Percentiles rank a stretch among this genome's conserved stretches.
phyloP scores from a whole-genome alignment of 2,888 invertebrate genomes.

The Cerastis leucographa region DNA sequence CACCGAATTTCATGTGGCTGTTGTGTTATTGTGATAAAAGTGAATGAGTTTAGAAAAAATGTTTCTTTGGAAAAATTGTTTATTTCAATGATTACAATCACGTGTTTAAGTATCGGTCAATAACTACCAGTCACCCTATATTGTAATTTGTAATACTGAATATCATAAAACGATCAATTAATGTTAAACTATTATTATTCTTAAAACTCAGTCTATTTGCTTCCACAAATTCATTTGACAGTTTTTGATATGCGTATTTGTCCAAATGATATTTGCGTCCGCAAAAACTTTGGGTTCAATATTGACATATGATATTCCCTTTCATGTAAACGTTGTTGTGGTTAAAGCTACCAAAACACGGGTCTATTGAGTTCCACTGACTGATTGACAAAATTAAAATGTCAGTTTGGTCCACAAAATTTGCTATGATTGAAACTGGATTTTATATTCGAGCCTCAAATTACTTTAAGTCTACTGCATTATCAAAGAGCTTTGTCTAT shows the following conservation, averaged over 20 bases:
- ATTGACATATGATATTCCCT: conserved; percentile 31
- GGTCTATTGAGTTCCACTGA: conserved; percentile 12
- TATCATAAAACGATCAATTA: conserved; percentile 73
- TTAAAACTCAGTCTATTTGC: conserved; percentile 67
- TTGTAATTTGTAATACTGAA: conserved; percentile 61
- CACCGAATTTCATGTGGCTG: too few species aligned
- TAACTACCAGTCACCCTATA: too few species aligned
- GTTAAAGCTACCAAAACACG: conserved; percentile 47
- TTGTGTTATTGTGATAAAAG: too few species aligned
- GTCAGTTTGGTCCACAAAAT: conserved; percentile 34
- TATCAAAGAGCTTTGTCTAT: conserved; percentile 8
- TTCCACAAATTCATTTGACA: conserved; percentile 64
- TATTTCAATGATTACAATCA: too few species aligned
- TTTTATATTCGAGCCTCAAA: conserved; percentile 15
- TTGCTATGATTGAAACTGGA: conserved; percentile 19
- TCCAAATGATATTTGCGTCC: conserved; percentile 63
- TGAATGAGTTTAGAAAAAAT: too few species aligned
- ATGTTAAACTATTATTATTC: conserved; percentile 57
- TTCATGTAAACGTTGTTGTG: conserved; percentile 52
- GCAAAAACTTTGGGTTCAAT: conserved; percentile 54
- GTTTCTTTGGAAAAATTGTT: too few species aligned
- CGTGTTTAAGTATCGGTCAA: too few species aligned
- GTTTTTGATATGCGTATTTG: conserved; percentile 72
- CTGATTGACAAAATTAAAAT: conserved; percentile 43
- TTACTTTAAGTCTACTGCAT: conserved; percentile 8